Percentiles rank a stretch among this genome's conserved stretches.
Evolutionary conservation across 1,140 invertebrate genomes (phyloP).

Genomic region (Drosophila baimaii): DNA sequence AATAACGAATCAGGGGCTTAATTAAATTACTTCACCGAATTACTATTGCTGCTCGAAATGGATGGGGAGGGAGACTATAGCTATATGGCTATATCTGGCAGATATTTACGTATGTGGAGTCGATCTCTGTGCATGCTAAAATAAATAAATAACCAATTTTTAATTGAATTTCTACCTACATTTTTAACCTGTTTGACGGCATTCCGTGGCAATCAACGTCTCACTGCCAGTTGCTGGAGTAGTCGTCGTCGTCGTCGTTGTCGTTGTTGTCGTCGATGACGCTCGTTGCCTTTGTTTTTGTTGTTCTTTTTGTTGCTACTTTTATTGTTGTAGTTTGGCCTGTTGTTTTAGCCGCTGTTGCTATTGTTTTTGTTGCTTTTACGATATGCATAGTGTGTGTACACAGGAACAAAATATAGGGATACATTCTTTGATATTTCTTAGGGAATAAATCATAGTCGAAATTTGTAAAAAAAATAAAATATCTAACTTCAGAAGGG

Average conservation of each 20-base stretch:
- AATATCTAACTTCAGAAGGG: too few relatives aligned
- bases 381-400: constrained; percentile 72
- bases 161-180: constrained; percentile 84
- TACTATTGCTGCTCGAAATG: constrained; percentile 16
- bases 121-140: constrained; percentile 78
- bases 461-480: too few relatives aligned
- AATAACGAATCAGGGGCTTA: constrained; percentile 55
- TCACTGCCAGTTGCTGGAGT: constrained; percentile 68
- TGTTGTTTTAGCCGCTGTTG: constrained; percentile 51
- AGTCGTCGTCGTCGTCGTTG: constrained; percentile 54
- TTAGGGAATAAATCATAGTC: too few relatives aligned
- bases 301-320: constrained; percentile 25
- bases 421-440: neutral
- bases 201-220: constrained; percentile 83
- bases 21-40: constrained; percentile 68
- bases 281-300: constrained; percentile 38
- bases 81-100: constrained; percentile 20
- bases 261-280: constrained; percentile 64
- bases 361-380: constrained; percentile 57
- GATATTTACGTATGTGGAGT: constrained; percentile 35
- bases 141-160: constrained; percentile 84
- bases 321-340: constrained; percentile 17
- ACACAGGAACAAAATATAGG: constrained; percentile 10
- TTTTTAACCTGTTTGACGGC: constrained; percentile 84
- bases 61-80: constrained; percentile 1